Percentiles rank a stretch among this genome's conserved stretches.
These are phyloP conservation scores for Magallana gigas DNA, from an alignment of 1,140 invertebrate genomes.

Conservation along the genomic window DNA sequence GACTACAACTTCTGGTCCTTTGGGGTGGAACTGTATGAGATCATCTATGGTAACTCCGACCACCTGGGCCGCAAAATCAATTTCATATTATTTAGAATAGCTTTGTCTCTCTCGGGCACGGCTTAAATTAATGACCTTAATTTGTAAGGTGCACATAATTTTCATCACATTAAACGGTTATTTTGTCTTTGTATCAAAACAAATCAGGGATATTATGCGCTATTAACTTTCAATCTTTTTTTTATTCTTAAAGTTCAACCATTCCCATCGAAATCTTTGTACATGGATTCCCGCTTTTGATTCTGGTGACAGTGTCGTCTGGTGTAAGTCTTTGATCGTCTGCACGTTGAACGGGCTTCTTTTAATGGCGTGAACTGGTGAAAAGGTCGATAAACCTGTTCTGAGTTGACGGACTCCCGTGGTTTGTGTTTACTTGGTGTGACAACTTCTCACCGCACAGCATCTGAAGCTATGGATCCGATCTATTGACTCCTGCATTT, in stretches of 20 bases:
- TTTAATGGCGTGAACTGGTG: not conserved
- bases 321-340: not conserved
- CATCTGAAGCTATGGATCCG: not conserved
- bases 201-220: not conserved
- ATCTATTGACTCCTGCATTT: not conserved
- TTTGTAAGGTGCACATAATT: not conserved
- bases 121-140: not conserved
- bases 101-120: not conserved
- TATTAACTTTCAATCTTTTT: constrained; percentile 13
- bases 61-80: not conserved
- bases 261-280: not conserved
- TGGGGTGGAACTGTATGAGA: not conserved
- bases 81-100: not conserved
- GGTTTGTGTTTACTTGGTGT: constrained; percentile 27
- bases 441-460: not conserved
- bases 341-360: not conserved
- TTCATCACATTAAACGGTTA: not conserved
- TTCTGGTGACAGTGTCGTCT: constrained; percentile 6
- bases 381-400: not conserved
- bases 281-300: not conserved
- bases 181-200: not conserved
- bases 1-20: not conserved
- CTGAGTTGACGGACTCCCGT: constrained; percentile 10
- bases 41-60: not conserved
- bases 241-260: not conserved